phyloP scores from a whole-genome alignment of 2,797 vertebrate genomes.

The Moxostoma hubbsi region DNA sequence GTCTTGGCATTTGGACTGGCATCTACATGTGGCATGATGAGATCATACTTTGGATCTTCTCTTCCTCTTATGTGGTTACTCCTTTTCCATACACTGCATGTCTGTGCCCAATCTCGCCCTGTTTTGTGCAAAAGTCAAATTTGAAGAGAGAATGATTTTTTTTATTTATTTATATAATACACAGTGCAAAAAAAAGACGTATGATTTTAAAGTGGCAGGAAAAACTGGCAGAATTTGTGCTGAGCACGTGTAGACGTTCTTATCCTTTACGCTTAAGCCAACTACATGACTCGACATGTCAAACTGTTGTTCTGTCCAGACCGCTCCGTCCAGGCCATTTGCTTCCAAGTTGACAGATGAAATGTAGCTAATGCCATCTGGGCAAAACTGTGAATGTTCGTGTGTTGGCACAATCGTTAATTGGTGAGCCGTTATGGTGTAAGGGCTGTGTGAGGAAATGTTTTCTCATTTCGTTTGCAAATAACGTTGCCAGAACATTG shows the following conservation, averaged over 20 bases:
- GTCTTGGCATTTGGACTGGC: constrained; percentile 46
- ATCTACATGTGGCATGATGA: background rate
- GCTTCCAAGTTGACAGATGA: constrained; percentile 8
- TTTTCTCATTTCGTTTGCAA: background rate
- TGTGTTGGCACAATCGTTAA: background rate
- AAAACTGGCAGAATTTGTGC: background rate
- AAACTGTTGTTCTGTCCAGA: constrained; percentile 1
- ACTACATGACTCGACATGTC: background rate
- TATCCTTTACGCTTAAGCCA: background rate
- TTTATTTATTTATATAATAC: too few species aligned
- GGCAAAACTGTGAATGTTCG: constrained; percentile 6
- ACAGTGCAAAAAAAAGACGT: background rate
- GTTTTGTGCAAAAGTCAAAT: too few species aligned
- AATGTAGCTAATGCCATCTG: background rate
- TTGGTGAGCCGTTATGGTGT: background rate
- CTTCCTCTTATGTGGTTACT: background rate
- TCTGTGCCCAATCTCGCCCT: too few species aligned
- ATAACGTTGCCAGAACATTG: constrained; percentile 5
- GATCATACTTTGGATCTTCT: background rate
- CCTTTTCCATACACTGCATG: too few species aligned
- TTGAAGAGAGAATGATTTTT: too few species aligned
- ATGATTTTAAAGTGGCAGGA: too few species aligned
- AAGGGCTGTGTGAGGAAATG: background rate
- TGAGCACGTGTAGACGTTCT: background rate
- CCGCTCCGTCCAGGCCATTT: background rate